phyloP scores from a whole-genome alignment of 2,113 vertebrate genomes.

The Climacteris rufus region DNA sequence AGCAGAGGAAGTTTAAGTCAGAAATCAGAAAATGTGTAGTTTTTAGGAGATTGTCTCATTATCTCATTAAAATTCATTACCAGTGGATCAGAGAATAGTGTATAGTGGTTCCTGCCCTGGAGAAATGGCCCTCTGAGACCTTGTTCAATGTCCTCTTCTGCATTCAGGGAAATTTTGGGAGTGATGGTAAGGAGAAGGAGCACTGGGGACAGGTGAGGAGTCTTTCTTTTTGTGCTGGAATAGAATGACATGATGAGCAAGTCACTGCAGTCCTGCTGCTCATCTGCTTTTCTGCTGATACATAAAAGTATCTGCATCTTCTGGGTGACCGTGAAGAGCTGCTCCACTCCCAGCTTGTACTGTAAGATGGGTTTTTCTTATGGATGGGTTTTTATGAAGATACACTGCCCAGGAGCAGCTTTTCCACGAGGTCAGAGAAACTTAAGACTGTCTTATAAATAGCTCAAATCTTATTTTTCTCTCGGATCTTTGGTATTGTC shows the following conservation, averaged over 20 bases:
- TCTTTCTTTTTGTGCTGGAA: neutral
- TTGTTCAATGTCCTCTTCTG: neutral
- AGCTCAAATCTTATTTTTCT: neutral
- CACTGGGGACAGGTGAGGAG: neutral
- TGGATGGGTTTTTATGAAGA: neutral
- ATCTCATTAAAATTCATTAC: neutral
- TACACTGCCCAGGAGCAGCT: neutral
- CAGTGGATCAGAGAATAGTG: neutral
- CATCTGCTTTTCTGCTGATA: neutral
- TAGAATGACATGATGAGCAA: neutral
- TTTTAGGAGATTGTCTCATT: neutral
- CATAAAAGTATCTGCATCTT: neutral
- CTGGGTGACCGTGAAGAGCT: neutral
- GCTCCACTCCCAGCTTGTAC: neutral
- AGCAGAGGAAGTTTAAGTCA: neutral
- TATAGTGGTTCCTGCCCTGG: neutral
- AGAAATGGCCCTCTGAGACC: neutral
- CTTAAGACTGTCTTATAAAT: neutral
- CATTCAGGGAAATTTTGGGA: neutral
- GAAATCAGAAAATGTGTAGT: rapidly evolving
- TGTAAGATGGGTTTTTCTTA: neutral
- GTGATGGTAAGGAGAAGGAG: neutral
- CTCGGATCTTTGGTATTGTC: neutral
- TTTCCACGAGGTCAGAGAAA: neutral
- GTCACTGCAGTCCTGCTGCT: neutral